These are phyloP conservation scores for Grammomys dolichurus DNA, from an alignment of 2,113 vertebrate species.

Conservation along the genomic window DNA sequence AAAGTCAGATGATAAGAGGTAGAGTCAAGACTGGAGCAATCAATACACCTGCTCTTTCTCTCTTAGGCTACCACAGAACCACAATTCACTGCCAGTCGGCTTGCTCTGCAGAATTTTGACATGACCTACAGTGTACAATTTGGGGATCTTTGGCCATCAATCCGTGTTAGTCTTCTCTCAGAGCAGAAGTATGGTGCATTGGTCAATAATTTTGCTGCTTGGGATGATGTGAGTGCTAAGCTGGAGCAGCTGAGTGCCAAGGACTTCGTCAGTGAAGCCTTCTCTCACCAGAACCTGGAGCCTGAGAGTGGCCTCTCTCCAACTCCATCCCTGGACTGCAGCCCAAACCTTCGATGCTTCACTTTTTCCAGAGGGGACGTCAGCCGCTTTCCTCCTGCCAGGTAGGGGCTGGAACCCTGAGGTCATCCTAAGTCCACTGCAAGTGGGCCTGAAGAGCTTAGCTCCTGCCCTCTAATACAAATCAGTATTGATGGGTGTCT, in stretches of 20 bases:
- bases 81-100: slow-evolving; percentile 83
- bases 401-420: slow-evolving; percentile 84
- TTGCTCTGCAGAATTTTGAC: slow-evolving; percentile 95
- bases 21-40: slow-evolving; percentile 12
- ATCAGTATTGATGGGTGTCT: slow-evolving; percentile 26
- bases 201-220: slow-evolving; percentile 91
- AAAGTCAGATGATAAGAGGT: background rate
- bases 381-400: slow-evolving; percentile 91
- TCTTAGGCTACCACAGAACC: slow-evolving; percentile 90
- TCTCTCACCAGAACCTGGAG: background rate
- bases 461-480: background rate
- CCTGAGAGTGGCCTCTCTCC: slow-evolving; percentile 28
- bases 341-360: slow-evolving; percentile 92
- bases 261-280: slow-evolving; percentile 88
- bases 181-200: slow-evolving; percentile 96
- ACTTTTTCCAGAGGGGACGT: slow-evolving; percentile 94
- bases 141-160: slow-evolving; percentile 92
- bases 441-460: background rate
- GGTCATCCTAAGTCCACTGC: background rate
- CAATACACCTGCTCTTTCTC: background rate
- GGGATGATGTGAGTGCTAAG: slow-evolving; percentile 64
- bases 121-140: slow-evolving; percentile 89
- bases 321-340: slow-evolving; percentile 54
- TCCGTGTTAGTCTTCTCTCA: slow-evolving; percentile 91
- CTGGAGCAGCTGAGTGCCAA: slow-evolving; percentile 87